A percentile compares a stretch with the other conserved stretches of the same genome.
Conservation (phyloP, 2,888 invertebrate species). For the Nephrotoma guestfalica region DNA sequence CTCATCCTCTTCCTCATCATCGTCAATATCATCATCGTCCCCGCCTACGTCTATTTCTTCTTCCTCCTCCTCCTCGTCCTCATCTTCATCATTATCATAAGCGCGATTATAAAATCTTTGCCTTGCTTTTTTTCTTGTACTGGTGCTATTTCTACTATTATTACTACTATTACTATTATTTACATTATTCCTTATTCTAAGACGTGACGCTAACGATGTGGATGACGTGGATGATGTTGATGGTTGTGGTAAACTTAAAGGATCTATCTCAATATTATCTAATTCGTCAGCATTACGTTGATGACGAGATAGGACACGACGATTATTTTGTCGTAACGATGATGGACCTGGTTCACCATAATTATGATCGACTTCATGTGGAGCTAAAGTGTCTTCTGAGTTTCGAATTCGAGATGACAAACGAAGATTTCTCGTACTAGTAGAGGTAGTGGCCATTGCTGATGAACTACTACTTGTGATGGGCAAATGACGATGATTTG, state of each 20-base stretch:
- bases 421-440: background rate
- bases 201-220: conserved; percentile 13
- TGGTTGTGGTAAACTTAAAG: background rate
- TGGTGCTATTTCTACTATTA: conserved; percentile 7
- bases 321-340: conserved; percentile 19
- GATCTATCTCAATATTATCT: conserved; percentile 18
- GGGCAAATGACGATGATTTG: background rate
- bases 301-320: conserved; percentile 29
- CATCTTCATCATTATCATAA: conserved; percentile 17
- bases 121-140: conserved; percentile 9
- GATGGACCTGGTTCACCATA: conserved; percentile 27
- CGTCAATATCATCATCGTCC: conserved; percentile 1
- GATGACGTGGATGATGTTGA: background rate
- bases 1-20: background rate
- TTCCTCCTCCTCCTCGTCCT: conserved; percentile 14
- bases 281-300: conserved; percentile 30
- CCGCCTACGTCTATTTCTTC: conserved; percentile 11
- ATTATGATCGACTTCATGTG: conserved; percentile 25
- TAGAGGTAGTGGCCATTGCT: background rate
- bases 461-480: background rate
- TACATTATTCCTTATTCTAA: conserved; percentile 20
- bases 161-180: conserved; percentile 10
- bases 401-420: background rate
- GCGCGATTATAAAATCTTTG: conserved; percentile 3
- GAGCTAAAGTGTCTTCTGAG: background rate